Conservation (phyloP, 2,113 vertebrate genomes). For the Caranx ignobilis region DNA sequence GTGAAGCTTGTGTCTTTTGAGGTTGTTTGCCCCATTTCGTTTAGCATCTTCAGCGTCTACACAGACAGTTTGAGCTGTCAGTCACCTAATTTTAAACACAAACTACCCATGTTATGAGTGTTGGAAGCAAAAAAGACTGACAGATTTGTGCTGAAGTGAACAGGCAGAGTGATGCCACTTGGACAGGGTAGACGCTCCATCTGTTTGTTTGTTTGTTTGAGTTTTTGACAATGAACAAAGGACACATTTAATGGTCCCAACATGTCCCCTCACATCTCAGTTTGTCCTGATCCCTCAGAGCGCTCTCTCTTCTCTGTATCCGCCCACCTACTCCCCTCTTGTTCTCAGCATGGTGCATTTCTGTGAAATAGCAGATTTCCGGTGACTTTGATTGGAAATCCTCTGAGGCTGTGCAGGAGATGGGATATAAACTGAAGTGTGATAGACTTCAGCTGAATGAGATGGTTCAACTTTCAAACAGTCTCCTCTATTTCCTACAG, state of each 20-base stretch:
- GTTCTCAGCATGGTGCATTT: slow-evolving; percentile 50
- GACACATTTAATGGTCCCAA: slow-evolving; percentile 39
- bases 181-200: slow-evolving; percentile 37
- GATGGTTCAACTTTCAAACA: slow-evolving; percentile 29
- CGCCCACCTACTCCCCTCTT: slow-evolving; percentile 33
- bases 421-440: slow-evolving; percentile 40
- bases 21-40: slow-evolving; percentile 10
- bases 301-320: slow-evolving; percentile 18
- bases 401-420: slow-evolving; percentile 46
- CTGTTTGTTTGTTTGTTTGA: slow-evolving; percentile 31
- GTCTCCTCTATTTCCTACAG: neutral
- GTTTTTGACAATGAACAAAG: slow-evolving; percentile 47
- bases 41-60: neutral
- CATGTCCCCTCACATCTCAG: slow-evolving; percentile 43
- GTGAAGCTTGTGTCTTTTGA: slow-evolving; percentile 1
- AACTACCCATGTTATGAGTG: neutral
- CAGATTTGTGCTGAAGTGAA: slow-evolving; percentile 42
- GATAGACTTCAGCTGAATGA: slow-evolving; percentile 20
- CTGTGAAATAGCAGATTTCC: slow-evolving; percentile 54
- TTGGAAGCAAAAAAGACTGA: slow-evolving; percentile 15
- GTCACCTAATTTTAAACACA: slow-evolving; percentile 14
- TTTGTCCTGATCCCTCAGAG: slow-evolving; percentile 24
- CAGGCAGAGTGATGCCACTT: neutral
- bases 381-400: slow-evolving; percentile 43
- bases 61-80: slow-evolving; percentile 15